Base-by-base conservation (phyloP, 2,797 vertebrate species). In the Typhlichthys eigenmanni region DNA sequence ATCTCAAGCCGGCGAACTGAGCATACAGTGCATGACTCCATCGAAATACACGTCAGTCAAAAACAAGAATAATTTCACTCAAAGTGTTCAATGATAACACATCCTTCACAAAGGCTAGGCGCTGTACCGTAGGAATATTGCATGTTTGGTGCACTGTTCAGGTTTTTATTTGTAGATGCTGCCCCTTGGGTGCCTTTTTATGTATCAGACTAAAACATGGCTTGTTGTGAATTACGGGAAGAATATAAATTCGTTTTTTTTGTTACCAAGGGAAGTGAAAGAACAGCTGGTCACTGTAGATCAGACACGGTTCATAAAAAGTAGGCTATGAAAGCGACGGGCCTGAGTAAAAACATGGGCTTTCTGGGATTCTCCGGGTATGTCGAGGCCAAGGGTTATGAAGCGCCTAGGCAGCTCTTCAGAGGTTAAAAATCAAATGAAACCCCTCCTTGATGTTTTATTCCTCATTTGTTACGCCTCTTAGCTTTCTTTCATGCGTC, bases 281-380 rank as follows among this genome's bases (percentile, higher is more conserved):
- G 81, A 91, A 82, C 90, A 91, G 87, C 84, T 90, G 90, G 80
- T 82, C 70, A 48, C 63, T 50, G 53, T 69, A 66, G 80, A 84
- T 87, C 76, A 68, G 84, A 80, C 77, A 64, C 67, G 75, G 70
- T 34, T 66, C 72, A 87, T 90, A 91, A 89, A 92, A 87, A 86
- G 61, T 59, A 43, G 46, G 53, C 65, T 75, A 52, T 77, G 82
- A 85, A 80, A 77, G 71, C 71, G 49, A 13, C 58, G 54, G 71
- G 65, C 68, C 47, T 6, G 52, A 71, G 64, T 51, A 11, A 75
- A 80, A 74, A 54, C 58, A 51, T 66, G 60, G 65, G 51, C 68
- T 56, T 53, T 72, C 56, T 12, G 32, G 67, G 61, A 65, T 75
- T 75, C 60, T 67, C 69, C 74, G 87, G 78, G 76, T 78, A 63